These are phyloP conservation scores for Liodrosophila aerea DNA, from an alignment of 2,888 invertebrate genomes.

Conservation along the genomic window DNA sequence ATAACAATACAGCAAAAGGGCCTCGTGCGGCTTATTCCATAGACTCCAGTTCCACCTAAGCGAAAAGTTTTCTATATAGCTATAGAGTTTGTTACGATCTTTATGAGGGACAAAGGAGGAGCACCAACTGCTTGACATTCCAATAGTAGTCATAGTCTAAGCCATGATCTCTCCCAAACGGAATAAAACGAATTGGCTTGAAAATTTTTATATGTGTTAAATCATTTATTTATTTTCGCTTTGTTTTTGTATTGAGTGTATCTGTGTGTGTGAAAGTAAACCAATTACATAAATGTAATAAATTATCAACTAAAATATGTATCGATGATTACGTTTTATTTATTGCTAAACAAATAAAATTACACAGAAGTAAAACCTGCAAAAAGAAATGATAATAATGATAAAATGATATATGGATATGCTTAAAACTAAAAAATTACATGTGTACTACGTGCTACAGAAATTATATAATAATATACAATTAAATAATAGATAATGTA, in stretches of 20 bases:
- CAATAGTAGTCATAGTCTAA: constrained; percentile 25
- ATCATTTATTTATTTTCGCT: constrained; percentile 70
- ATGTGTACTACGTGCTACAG: constrained; percentile 49
- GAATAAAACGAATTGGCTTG: constrained; percentile 24
- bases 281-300: constrained; percentile 55
- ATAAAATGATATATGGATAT: constrained; percentile 33
- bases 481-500: constrained; percentile 51
- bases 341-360: constrained; percentile 32
- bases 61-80: constrained; percentile 7
- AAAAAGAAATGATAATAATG: constrained; percentile 36
- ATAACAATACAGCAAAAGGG: no score
- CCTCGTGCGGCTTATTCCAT: neutral
- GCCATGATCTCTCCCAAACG: constrained; percentile 35
- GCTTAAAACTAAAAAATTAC: constrained; percentile 45
- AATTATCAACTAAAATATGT: constrained; percentile 65
- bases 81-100: constrained; percentile 31
- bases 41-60: constrained; percentile 14
- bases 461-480: constrained; percentile 50
- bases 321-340: constrained; percentile 15
- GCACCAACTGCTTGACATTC: constrained; percentile 35
- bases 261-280: constrained; percentile 44
- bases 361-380: constrained; percentile 20
- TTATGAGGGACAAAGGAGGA: no score
- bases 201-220: constrained; percentile 47
- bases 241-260: constrained; percentile 30